Conservation (phyloP, 1,140 invertebrate species). For the Gryllus bimaculatus region DNA sequence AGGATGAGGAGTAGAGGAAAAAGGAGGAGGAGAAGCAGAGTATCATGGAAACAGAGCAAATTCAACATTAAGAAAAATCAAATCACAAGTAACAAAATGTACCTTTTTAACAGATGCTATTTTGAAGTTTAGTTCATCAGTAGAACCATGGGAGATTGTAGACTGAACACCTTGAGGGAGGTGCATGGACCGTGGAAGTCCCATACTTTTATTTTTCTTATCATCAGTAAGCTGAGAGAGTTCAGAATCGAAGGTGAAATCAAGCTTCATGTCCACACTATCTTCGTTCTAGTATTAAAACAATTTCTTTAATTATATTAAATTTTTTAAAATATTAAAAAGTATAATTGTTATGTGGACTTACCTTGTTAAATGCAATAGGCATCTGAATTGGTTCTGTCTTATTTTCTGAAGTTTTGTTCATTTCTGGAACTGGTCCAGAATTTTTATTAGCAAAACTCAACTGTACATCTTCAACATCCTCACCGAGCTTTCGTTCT, state of each 20-base stretch:
- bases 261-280: constrained; percentile 77
- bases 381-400: constrained; percentile 50
- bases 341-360: constrained; percentile 7
- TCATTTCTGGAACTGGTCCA: constrained; percentile 2
- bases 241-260: constrained; percentile 78
- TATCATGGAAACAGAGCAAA: no score
- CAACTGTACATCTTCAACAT: constrained; percentile 34
- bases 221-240: constrained; percentile 67
- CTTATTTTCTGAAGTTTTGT: constrained; percentile 27
- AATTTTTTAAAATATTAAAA: not conserved
- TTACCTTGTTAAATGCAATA: constrained; percentile 45
- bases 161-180: constrained; percentile 42
- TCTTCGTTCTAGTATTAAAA: constrained; percentile 46
- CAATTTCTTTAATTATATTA: constrained; percentile 1
- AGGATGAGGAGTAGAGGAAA: no score
- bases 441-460: constrained; percentile 20
- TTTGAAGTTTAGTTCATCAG: constrained; percentile 85
- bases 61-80: no score
- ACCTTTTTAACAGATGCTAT: constrained; percentile 90
- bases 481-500: constrained; percentile 28
- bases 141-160: constrained; percentile 58
- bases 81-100: not conserved
- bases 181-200: constrained; percentile 54
- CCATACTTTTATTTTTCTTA: constrained; percentile 49
- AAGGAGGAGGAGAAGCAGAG: no score